Percentiles rank a stretch among this genome's conserved stretches.
These are phyloP conservation scores for Acrocephalus kingi DNA, from an alignment of 2,113 vertebrate species.

Conservation along the genomic window DNA sequence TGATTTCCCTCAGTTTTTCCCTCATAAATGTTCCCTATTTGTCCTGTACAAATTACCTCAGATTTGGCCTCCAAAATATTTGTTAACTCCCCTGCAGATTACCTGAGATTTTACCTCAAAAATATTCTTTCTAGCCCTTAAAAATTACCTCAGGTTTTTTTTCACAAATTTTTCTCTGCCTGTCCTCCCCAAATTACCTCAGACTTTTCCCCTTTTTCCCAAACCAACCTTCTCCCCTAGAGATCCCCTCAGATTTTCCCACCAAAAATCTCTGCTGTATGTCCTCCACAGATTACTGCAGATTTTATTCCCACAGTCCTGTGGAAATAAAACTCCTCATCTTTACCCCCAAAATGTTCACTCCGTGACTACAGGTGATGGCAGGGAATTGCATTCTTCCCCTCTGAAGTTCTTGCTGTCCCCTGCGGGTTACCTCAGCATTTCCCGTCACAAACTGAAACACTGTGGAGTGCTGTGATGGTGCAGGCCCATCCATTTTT, in stretches of 20 bases:
- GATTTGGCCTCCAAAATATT: not conserved
- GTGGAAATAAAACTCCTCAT: not conserved
- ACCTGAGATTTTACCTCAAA: not conserved
- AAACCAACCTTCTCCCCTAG: too few species aligned
- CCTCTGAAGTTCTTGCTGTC: not conserved
- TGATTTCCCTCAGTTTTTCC: not conserved
- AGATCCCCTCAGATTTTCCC: not conserved
- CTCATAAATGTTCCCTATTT: not conserved
- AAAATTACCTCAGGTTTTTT: not conserved
- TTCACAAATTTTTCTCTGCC: not conserved
- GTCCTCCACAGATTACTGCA: not conserved
- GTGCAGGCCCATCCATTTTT: not conserved
- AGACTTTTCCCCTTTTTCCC: not conserved
- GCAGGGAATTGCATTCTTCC: not conserved
- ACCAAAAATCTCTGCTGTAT: fast-evolving
- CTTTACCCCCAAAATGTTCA: not conserved
- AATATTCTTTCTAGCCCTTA: too few species aligned
- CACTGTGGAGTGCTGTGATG: fast-evolving
- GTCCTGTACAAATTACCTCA: not conserved
- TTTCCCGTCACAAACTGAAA: not conserved
- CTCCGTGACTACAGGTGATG: not conserved
- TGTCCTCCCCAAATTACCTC: not conserved
- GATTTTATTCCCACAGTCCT: not conserved
- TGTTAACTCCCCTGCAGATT: too few species aligned
- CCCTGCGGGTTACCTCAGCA: not conserved